A percentile compares a stretch with the other conserved stretches of the same genome.
Evolutionary conservation across 2,888 invertebrate genomes (phyloP).

Genomic region (Athalia circularis): DNA sequence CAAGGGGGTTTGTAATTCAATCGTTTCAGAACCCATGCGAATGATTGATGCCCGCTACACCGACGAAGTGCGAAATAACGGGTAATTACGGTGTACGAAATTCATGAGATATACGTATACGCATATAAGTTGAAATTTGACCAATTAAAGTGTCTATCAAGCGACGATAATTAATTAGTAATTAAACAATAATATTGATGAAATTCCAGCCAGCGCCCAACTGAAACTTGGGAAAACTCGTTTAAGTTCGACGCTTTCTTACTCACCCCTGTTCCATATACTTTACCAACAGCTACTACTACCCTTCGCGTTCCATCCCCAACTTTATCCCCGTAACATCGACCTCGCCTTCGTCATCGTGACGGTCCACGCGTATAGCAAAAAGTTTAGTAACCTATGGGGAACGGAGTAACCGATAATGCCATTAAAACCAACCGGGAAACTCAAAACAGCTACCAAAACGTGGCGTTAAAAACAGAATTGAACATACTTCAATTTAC

Average conservation of each 20-base stretch:
- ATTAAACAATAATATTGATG: slow-evolving; percentile 48
- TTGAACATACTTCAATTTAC: background rate
- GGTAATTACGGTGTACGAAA: slow-evolving; percentile 34
- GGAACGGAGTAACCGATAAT: slow-evolving; percentile 31
- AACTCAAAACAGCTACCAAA: slow-evolving; percentile 11
- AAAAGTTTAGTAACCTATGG: slow-evolving; percentile 19
- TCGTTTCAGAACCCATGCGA: background rate
- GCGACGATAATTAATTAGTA: slow-evolving; percentile 47
- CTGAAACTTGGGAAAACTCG: slow-evolving; percentile 43
- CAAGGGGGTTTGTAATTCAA: slow-evolving; percentile 24
- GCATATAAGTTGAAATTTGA: slow-evolving; percentile 33
- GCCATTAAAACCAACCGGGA: slow-evolving; percentile 36
- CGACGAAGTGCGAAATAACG: slow-evolving; percentile 28
- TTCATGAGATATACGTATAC: slow-evolving; percentile 23
- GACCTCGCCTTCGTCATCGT: slow-evolving; percentile 29
- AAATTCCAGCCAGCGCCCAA: slow-evolving; percentile 39
- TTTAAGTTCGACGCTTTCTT: slow-evolving; percentile 45
- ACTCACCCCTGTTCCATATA: slow-evolving; percentile 6
- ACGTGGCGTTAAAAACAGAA: slow-evolving; percentile 17
- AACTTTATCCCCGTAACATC: slow-evolving; percentile 34
- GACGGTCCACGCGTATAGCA: slow-evolving; percentile 28
- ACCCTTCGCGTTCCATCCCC: background rate
- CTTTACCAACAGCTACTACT: background rate
- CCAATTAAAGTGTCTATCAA: slow-evolving; percentile 43
- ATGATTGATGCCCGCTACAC: slow-evolving; percentile 24